Evolutionary conservation across 2,888 invertebrate genomes (phyloP).

Genomic region (Xanthorhoe designata): DNA sequence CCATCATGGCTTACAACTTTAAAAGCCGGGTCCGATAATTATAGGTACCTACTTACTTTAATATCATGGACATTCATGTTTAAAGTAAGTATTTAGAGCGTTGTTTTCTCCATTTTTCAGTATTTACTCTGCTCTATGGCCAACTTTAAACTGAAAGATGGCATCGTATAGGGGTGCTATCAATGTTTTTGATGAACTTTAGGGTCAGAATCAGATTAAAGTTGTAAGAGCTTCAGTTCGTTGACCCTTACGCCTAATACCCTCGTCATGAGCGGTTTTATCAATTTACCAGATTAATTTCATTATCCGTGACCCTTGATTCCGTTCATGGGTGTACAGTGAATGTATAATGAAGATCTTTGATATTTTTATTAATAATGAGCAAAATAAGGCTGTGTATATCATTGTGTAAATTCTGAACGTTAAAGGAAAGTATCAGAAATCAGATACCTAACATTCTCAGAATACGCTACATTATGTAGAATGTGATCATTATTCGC

Average conservation of each 20-base stretch:
- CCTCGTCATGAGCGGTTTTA: conserved; percentile 6
- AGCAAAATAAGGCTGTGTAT: background rate
- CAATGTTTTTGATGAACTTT: conserved; percentile 34
- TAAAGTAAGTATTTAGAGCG: too few species aligned
- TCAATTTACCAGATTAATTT: conserved; percentile 5
- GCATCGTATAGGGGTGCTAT: conserved; percentile 33
- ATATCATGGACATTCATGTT: too few species aligned
- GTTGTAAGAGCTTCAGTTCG: conserved; percentile 8
- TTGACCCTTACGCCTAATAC: conserved; percentile 11
- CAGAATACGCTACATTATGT: too few species aligned
- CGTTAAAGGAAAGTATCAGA: too few species aligned
- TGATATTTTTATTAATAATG: background rate
- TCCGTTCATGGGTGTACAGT: background rate
- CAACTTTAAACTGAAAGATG: conserved; percentile 41
- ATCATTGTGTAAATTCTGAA: too few species aligned
- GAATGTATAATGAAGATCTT: background rate
- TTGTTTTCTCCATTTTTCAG: too few species aligned
- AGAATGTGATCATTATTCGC: too few species aligned
- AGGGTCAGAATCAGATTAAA: conserved; percentile 36
- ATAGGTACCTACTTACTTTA: too few species aligned
- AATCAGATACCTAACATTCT: too few species aligned
- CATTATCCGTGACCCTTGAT: background rate
- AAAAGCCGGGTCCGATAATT: too few species aligned
- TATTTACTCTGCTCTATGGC: background rate
- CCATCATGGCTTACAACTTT: too few species aligned